A percentile compares a stretch with the other conserved stretches of the same genome.
These are phyloP conservation scores for Xenopus laevis DNA, from an alignment of 2,113 vertebrate genomes.

Conservation along the genomic window DNA sequence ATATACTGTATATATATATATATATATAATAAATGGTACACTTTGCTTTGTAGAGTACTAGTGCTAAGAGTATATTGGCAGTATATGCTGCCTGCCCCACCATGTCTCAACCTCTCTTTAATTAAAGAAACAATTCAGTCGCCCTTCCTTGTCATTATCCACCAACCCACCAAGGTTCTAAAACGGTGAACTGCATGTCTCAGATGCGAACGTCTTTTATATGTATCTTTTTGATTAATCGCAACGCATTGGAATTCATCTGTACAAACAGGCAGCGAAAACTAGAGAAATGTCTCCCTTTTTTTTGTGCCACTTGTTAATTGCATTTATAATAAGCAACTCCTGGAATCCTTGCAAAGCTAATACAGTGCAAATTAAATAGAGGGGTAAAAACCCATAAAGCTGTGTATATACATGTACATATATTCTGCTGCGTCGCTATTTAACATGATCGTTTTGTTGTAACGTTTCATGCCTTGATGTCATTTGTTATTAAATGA, in stretches of 20 bases:
- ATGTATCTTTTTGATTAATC: conserved; percentile 76
- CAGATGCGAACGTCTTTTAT: conserved; percentile 71
- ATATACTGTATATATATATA: no score
- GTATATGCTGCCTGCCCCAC: no score
- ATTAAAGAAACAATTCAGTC: no score
- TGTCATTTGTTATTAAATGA: background rate
- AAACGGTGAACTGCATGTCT: conserved; percentile 58
- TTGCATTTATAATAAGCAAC: conserved; percentile 63
- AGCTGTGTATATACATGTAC: conserved; percentile 6
- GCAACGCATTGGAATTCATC: conserved; percentile 70
- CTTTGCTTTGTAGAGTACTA: no score
- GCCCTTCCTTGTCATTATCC: no score
- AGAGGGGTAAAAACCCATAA: no score
- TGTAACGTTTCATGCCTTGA: background rate
- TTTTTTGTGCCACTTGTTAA: conserved; percentile 65
- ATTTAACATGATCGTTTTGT: background rate
- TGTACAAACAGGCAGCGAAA: conserved; percentile 54
- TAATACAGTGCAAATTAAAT: conserved; percentile 27
- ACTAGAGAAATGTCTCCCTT: no score
- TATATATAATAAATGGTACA: no score
- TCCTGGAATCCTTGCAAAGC: conserved; percentile 23
- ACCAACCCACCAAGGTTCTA: conserved; percentile 48
- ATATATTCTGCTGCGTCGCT: background rate
- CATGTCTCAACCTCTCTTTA: no score
- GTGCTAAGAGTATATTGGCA: no score